Evolutionary conservation across 2,797 vertebrate genomes (phyloP), one percentile per base, ranked within the genome.

Genomic region (Alosa sapidissima): DNA sequence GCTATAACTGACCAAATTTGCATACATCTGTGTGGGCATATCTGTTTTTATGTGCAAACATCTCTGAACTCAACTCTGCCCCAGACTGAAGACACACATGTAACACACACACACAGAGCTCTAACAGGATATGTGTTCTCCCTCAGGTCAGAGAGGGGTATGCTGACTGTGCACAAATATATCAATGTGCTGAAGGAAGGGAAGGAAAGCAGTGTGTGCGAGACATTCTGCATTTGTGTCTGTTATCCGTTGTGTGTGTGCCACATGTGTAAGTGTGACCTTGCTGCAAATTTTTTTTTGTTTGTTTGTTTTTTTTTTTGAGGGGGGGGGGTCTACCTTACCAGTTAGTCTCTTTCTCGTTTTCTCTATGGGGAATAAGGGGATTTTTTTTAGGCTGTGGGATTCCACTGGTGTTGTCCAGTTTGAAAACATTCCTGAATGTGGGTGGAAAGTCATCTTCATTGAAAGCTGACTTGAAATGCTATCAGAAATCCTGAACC

Each of bases 161-260:
- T 93, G 92, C 91, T 90, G 88, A 90, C 84, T 85, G 84, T 65
- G 91, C 89, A 91, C 85, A 87, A 92, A 88, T n/a, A 2, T 9
- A 82, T 24, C 72, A 82, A 33, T 75, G 19, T 36, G 11, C 4
- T 49, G 24, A 16, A 60, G 33, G 33, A 1, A 58, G 60, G 1
- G 87, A 85, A 89, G 91, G 91, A 93, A 92, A 89, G 86, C 86
- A 72, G 19, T 13, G 81, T 84, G 84, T 81, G 65, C 41, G 1
- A 48, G 81, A 48, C 14, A 28, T 60, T 82, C 49, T 51, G 65
- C 41, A 19, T 72, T 11, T 41, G 28, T 28, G 16, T 55, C 3
- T 21, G 21, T 55, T 55, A 6, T 21, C 19, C 19, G 1, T n/a
- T 21, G 55, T 21, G 4, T 58, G 19, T 58, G 55, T 21, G 19